Conservation (phyloP, 2,888 invertebrate genomes). For the Conus canariensis region DNA sequence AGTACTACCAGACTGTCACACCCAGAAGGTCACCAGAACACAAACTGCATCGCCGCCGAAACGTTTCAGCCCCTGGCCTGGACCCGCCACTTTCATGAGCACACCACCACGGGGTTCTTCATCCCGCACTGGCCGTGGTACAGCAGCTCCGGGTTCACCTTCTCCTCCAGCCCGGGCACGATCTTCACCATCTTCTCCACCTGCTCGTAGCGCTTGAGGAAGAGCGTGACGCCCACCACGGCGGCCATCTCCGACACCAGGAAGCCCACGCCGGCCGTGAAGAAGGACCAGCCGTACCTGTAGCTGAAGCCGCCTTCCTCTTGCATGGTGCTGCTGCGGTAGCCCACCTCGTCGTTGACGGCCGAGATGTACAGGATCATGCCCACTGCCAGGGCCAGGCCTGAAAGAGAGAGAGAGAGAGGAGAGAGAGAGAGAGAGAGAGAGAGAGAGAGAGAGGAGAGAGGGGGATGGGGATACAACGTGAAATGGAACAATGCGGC, state of each 20-base stretch:
- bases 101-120: constrained; percentile 25
- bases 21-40: no score
- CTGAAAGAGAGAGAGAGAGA: constrained; percentile 54
- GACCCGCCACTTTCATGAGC: neutral
- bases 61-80: no score
- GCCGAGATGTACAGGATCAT: constrained; percentile 76
- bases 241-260: constrained; percentile 73
- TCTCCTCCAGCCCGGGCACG: constrained; percentile 70
- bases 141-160: constrained; percentile 45
- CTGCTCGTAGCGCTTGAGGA: constrained; percentile 69
- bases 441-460: neutral
- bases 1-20: no score
- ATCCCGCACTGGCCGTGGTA: constrained; percentile 30
- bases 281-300: constrained; percentile 77
- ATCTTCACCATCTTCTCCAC: constrained; percentile 67
- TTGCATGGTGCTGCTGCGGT: constrained; percentile 65
- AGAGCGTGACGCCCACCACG: constrained; percentile 73
- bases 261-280: constrained; percentile 75
- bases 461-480: neutral
- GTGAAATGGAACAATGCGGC: neutral
- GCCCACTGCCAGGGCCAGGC: constrained; percentile 73
- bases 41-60: no score
- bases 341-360: constrained; percentile 76
- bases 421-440: neutral
- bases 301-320: constrained; percentile 69